Evolutionary conservation across 2,113 vertebrate genomes (phyloP), one percentile per base, ranked within the genome.

Genomic region (Lichenostomus cassidix): DNA sequence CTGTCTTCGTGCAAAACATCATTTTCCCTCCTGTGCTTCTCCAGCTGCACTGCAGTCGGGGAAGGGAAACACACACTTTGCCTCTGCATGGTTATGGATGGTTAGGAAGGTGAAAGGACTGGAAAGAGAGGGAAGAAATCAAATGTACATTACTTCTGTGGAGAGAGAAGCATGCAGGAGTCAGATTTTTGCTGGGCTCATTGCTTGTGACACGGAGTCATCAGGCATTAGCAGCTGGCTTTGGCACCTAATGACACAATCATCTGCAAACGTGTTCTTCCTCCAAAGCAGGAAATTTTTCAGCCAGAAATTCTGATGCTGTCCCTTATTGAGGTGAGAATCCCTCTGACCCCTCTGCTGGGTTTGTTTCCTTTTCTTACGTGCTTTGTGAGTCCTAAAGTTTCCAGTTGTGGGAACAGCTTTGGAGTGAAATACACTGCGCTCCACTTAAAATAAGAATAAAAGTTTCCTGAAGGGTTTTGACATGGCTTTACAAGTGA

Each of bases 11-110:
- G 69, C 73, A 79, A 73, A 91, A 86, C 85, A 68, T 89, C 21
- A 18, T 83, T 92, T 92, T 82, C 80, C 79, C 77, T 92, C 94
- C 94, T 35, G 76, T 73, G 90, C 94, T 94, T 70, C 79, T 79
- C 85, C 90, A 87, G 93, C 93, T 94, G 95, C 89, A 50, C 75
- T 88, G 93, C 76, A 11, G 83, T 88, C 1, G 2, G 60, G 60
- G 81, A 42, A 93, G 79, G 92, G 85, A 59, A 79, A 93, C 5
- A 9, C 7, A 4, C 44, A 2, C 47, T 81, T 85, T 50, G n/a
- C 37, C 33, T 46, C 65, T 91, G 77, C 77, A 0, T 62, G 84
- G 81, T 64, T 91, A 33, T 94, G 87, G 91, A 87, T 37, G 88
- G 79, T 52, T 83, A 52, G 80, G 68, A 83, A 60, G 18, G 63